Evolutionary conservation across 2,888 invertebrate genomes (phyloP), one percentile per base, ranked within the genome.

Genomic region (Agrilus mali): DNA sequence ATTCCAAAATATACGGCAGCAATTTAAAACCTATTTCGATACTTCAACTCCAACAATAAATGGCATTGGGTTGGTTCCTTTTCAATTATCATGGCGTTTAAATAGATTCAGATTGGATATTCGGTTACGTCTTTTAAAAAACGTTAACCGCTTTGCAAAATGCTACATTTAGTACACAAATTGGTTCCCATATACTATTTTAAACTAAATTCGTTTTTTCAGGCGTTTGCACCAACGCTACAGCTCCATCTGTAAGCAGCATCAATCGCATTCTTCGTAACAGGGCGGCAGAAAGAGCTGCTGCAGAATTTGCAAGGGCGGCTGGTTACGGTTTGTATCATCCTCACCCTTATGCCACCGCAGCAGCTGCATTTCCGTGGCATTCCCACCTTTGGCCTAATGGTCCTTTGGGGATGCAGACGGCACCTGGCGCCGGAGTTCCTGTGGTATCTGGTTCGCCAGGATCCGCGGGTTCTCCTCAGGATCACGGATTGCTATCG

Each of bases 221-320:
- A 94, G 93, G 88, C 53, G 90, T 96, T 7, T 97, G 96, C 67
- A 90, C 89, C 34, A 92, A 92, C 63, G 86, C 86, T 40, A 93
- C 93, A 15, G 93, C 96, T 1, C 97, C 97, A 0, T 94, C 93
- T 40, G 95, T 96, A 3, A 93, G 93, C 58, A 94, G 94, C 53
- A 96, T 96, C 66, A 96, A 95, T 69, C 78, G 97, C 56, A 97
- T 97, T 60, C 73, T 97, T 42, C 73, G 97, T 50, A 96, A 96
- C 64, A 77, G 96, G 10, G 96, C 96, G 0, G 95, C 96, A 0
- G 96, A 97, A 65, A 72, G 95, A 6, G 95, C 95, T 0, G 95
- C 95, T 0, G 92, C 93, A 0, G 95, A 96, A 67, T 92, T 96
- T 56, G 93, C 94, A 0, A 73, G 92, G 13, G 90, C 89, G 0